phyloP scores from a whole-genome alignment of 2,888 invertebrate species.

The Epiblema foenella region DNA sequence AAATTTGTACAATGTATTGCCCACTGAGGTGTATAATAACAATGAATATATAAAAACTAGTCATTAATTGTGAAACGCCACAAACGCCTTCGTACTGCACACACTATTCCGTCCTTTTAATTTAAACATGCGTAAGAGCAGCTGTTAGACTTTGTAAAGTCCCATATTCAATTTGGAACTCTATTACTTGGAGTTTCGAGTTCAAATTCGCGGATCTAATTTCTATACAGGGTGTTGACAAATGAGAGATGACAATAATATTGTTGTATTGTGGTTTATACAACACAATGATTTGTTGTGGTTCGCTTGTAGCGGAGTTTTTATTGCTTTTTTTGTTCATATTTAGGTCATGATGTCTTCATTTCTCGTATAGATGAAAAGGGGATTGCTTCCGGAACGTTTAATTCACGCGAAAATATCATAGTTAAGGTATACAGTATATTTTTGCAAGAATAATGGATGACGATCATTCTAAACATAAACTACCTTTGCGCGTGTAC shows the following conservation, averaged over 20 bases:
- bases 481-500: too few species aligned
- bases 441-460: neutral
- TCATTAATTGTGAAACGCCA: conserved; percentile 1
- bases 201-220: neutral
- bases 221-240: conserved; percentile 61
- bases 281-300: conserved; percentile 49
- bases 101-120: neutral
- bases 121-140: conserved; percentile 2
- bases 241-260: conserved; percentile 80
- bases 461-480: too few species aligned
- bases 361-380: conserved; percentile 7
- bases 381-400: conserved; percentile 7
- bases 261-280: conserved; percentile 70
- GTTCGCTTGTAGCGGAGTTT: conserved; percentile 15
- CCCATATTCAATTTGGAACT: neutral
- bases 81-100: neutral
- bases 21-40: conserved; percentile 37
- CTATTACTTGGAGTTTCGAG: neutral
- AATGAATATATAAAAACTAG: conserved; percentile 12
- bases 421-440: neutral
- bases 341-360: conserved; percentile 24
- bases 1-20: conserved; percentile 41
- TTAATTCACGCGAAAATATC: conserved; percentile 1
- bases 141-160: conserved; percentile 8
- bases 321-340: conserved; percentile 26